These are phyloP conservation scores for Cosmia trapezina DNA, from an alignment of 2,888 invertebrate genomes.

Conservation along the genomic window DNA sequence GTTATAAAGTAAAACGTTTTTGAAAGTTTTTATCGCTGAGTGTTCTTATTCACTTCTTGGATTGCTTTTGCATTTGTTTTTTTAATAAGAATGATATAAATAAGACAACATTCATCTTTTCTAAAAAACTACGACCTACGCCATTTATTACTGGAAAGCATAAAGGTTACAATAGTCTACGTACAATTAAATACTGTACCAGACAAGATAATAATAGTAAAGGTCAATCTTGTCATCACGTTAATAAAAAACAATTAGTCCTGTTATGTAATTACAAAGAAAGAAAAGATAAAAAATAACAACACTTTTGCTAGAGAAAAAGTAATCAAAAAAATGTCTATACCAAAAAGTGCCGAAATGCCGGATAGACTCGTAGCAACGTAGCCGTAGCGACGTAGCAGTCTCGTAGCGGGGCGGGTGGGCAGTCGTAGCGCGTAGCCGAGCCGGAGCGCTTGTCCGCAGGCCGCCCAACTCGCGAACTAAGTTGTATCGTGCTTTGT, in stretches of 20 bases:
- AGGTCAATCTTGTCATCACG: constrained; percentile 1
- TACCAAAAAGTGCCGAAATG: constrained; percentile 19
- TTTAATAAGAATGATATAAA: neutral
- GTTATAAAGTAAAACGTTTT: neutral
- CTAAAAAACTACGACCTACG: neutral
- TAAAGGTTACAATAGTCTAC: neutral
- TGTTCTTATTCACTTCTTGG: neutral
- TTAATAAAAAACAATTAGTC: neutral
- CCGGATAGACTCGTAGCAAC: constrained; percentile 40
- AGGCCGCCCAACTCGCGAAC: constrained; percentile 71
- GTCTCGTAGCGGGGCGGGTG: constrained; percentile 70
- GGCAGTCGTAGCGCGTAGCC: constrained; percentile 76
- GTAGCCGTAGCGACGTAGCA: constrained; percentile 49
- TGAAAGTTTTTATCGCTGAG: neutral
- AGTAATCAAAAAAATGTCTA: constrained; percentile 13
- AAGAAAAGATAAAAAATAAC: constrained; percentile 11
- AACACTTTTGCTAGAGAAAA: constrained; percentile 20
- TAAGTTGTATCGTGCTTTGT: constrained; percentile 72
- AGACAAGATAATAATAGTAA: constrained; percentile 1
- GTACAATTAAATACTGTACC: neutral
- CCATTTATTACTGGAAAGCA: too few relatives aligned
- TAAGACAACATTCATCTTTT: neutral
- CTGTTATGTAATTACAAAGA: constrained; percentile 1
- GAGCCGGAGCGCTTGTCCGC: constrained; percentile 69
- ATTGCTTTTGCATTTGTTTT: neutral